Evolutionary conservation across 2,113 vertebrate species (phyloP).

Genomic region (Mastomys natalensis): DNA sequence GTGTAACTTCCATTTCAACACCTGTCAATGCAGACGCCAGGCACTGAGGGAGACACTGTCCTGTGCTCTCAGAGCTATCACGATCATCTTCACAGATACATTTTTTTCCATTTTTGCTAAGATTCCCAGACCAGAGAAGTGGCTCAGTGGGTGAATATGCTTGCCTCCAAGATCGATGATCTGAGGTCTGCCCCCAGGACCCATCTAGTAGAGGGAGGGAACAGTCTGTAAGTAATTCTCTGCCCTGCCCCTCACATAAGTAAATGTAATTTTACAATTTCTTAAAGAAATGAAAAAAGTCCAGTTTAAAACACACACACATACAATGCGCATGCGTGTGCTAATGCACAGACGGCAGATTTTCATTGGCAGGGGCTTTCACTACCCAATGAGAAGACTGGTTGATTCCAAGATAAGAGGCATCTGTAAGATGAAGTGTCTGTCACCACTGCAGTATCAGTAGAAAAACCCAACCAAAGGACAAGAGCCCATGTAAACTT

Average conservation of each 20-base stretch:
- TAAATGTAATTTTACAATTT: background rate
- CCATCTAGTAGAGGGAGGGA: background rate
- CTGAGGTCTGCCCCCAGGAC: background rate
- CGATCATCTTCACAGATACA: background rate
- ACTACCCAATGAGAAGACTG: slow-evolving; percentile 1
- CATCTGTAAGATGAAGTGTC: background rate
- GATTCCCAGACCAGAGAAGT: background rate
- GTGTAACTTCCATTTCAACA: background rate
- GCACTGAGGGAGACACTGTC: background rate
- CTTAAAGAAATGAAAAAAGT: background rate
- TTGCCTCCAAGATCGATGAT: background rate
- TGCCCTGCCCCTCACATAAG: background rate
- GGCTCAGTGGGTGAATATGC: background rate
- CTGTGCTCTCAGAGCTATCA: background rate
- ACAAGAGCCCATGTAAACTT: background rate
- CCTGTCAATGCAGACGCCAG: background rate
- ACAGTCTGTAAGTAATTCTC: background rate
- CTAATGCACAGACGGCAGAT: background rate
- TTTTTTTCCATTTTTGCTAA: background rate
- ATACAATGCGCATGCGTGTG: background rate
- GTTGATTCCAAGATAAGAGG: background rate
- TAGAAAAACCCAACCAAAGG: background rate
- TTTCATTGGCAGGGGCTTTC: slow-evolving; percentile 11
- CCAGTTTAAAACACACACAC: background rate
- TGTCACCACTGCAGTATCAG: background rate